These are phyloP conservation scores for Charadrius vociferus DNA, from an alignment of 2,113 vertebrate species.

Conservation along the genomic window DNA sequence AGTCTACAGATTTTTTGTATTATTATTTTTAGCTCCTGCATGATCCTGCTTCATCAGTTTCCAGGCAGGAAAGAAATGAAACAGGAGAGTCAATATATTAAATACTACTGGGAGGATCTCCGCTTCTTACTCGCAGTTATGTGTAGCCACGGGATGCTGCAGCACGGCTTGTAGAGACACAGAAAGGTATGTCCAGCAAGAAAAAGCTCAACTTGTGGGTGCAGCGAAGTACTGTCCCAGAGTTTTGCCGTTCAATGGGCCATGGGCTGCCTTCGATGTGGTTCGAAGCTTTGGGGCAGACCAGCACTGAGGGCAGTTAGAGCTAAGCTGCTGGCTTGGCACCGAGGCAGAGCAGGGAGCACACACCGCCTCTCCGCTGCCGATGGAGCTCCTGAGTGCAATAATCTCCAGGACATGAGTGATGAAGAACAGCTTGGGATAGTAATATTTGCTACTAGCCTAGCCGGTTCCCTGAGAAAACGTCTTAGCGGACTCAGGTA, in stretches of 20 bases:
- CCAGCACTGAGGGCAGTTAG: background rate
- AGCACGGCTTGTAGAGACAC: background rate
- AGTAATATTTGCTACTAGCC: background rate
- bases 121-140: background rate
- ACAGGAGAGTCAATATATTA: background rate
- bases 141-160: background rate
- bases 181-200: background rate
- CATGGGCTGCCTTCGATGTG: rapidly evolving
- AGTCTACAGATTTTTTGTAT: background rate
- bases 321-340: background rate
- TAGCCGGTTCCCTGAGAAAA: background rate
- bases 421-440: background rate
- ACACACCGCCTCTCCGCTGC: background rate
- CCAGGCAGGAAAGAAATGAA: background rate
- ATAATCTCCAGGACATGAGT: background rate
- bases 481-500: background rate
- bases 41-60: background rate
- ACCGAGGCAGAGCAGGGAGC: background rate
- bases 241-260: background rate
- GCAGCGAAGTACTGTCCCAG: background rate
- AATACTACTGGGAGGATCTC: background rate
- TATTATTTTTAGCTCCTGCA: background rate
- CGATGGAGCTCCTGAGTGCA: background rate
- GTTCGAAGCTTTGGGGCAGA: background rate
- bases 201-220: background rate